Percentiles rank a stretch among this genome's conserved stretches.
Evolutionary conservation across 1,140 invertebrate genomes (phyloP).

Genomic region (Centruroides sculpturatus): DNA sequence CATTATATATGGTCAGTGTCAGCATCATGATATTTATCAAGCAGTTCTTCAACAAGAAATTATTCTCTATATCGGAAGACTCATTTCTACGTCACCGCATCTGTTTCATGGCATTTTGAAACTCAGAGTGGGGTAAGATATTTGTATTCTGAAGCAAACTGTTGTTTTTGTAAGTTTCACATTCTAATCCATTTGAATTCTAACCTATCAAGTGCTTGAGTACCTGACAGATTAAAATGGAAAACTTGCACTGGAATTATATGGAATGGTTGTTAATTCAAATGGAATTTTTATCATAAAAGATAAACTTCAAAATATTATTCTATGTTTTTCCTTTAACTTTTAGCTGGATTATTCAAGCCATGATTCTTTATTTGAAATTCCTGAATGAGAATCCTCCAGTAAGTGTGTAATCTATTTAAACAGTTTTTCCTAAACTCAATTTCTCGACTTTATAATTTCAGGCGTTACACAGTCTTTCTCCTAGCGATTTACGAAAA

Average conservation of each 20-base stretch:
- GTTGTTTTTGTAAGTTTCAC: not conserved
- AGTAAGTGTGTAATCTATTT: conserved; percentile 10
- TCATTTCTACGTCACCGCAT: conserved; percentile 80
- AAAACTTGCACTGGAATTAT: too few species aligned
- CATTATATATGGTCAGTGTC: conserved; percentile 33
- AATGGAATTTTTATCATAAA: too few species aligned
- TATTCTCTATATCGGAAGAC: conserved; percentile 80
- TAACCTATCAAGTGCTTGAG: too few species aligned
- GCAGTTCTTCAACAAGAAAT: conserved; percentile 94
- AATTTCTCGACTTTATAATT: conserved; percentile 20
- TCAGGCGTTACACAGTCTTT: conserved; percentile 58
- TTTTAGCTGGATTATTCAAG: conserved; percentile 77
- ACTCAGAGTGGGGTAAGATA: conserved; percentile 67
- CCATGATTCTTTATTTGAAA: conserved; percentile 72
- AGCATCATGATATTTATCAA: conserved; percentile 77
- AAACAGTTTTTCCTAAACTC: not conserved
- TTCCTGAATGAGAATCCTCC: conserved; percentile 10
- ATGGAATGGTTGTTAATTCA: too few species aligned
- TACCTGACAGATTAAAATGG: too few species aligned
- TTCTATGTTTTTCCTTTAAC: too few species aligned
- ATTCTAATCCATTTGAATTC: not conserved
- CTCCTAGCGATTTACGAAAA: conserved; percentile 71
- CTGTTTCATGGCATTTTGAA: conserved; percentile 92
- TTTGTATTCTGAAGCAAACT: not conserved
- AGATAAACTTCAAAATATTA: too few species aligned